Base-by-base conservation (phyloP, 2,888 invertebrate genomes). In the Crematogaster levior region DNA sequence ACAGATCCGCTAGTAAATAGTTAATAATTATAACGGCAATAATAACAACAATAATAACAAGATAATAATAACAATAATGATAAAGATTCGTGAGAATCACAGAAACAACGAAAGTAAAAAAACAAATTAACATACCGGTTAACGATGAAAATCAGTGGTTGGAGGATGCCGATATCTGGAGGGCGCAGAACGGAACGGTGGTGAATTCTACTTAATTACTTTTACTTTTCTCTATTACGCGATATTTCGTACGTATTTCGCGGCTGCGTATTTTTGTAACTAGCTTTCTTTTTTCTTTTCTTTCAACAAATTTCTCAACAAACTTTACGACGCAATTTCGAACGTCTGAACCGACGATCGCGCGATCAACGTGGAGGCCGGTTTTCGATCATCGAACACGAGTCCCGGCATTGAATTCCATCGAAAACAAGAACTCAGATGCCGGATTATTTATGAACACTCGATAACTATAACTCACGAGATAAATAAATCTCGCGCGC, bases 111-210 rank as follows among this genome's bases (percentile, higher is more conserved):
- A 93, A 93, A 93, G 92, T 93, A 93, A 93, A 93, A 91, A 91
- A 94, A 92, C 89, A 93, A 94, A 94, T 91, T 91, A 94, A 94
- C 94, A 93, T 94, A 94, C 94, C 94, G 93, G 92, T 93, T 93
- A 93, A 93, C 93, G 94, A 93, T 94, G 94, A 93, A 94, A 94
- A 94, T 93, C 94, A 93, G 93, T 93, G 92, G 93, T 93, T 92
- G 93, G 92, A 94, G 93, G 93, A 93, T 93, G 93, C 93, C 92
- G 93, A 93, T 89, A 90, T 87, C 90, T 90, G 90, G n/a, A n/a
- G n/a, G 90, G 85, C 90, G 90, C 81, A 89, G 90, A 90, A 90
- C 89, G 87, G 83, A 90, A 90, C 89, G 87, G 82, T 87, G 89
- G 70, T 86, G 85, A 88, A 84, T 89, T 89, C 83, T 84, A 30